Evolutionary conservation across 2,888 invertebrate species (phyloP), one percentile per base, ranked within the genome.

Genomic region (Heliothis peltigera): DNA sequence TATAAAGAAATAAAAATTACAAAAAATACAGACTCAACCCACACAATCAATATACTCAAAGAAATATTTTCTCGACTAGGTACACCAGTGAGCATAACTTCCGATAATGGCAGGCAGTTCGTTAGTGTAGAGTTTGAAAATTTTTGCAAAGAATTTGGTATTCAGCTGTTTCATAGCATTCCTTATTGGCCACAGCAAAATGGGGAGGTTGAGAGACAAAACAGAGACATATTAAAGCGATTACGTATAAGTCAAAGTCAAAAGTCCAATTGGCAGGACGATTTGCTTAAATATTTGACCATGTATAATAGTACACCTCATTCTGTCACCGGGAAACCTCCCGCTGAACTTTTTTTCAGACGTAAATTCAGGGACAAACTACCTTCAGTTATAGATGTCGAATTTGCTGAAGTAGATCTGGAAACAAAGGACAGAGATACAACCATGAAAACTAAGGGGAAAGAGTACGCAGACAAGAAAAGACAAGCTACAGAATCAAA

Each of bases 271-370:
- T 72, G 55, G 63, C 61, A 67, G 44, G 75, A 77, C 6, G 47
- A 22, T 28, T 35, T 83, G 2, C 5, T n/a, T 0, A 64, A 81
- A 12, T 82, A 82, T 51, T 12, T 82, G 2, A 68, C 49, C 1
- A 81, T 79, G 81, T 80, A 85, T 59, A 58, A 55, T 12, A 49
- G 35, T 10, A 59, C 85, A 5, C 86, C 85, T 5, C 86, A 86
- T 57, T 32, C 68, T n/a, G 75, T 78, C 0, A 86, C 86, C 6
- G 82, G 86, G 4, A 75, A 56, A 64, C 54, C 78, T 7, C 81
- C 81, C 0, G 39, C 79, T 22, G 79, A 80, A 53, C 62, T 79
- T 53, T 79, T 82, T 60, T 82, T 74, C 25, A 60, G 51, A n/a
- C 58, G 84, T 12, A 5, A 44, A 19, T 73, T 77, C 49, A 47